phyloP scores from a whole-genome alignment of 2,113 vertebrate genomes.

The Regulus satrapa region DNA sequence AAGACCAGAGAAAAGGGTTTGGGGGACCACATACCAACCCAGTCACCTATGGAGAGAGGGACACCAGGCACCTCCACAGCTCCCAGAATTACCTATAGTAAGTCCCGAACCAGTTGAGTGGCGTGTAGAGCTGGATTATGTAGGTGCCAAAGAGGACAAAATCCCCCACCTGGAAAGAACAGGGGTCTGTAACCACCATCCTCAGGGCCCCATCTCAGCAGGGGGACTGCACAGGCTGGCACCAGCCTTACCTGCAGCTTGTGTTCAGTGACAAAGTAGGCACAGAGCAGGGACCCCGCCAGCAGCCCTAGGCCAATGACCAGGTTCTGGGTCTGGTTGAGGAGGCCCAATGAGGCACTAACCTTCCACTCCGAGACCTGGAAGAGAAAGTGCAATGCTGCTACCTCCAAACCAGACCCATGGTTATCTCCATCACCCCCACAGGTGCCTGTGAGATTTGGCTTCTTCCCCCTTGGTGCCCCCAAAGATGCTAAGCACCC shows the following conservation, averaged over 20 bases:
- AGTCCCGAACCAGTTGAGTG: slow-evolving; percentile 97
- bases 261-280: slow-evolving; percentile 88
- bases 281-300: slow-evolving; percentile 89
- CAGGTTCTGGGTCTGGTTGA: slow-evolving; percentile 95
- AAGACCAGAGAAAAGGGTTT: neutral
- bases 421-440: neutral
- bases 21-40: neutral
- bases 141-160: slow-evolving; percentile 95
- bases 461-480: neutral
- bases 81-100: slow-evolving; percentile 86
- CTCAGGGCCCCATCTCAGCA: neutral
- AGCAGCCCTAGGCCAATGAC: slow-evolving; percentile 88
- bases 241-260: slow-evolving; percentile 81
- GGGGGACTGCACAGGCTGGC: neutral
- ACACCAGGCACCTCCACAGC: neutral
- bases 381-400: neutral
- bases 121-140: slow-evolving; percentile 93
- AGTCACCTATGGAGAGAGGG: neutral
- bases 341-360: slow-evolving; percentile 85
- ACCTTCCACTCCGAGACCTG: slow-evolving; percentile 90
- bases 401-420: neutral
- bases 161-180: slow-evolving; percentile 84
- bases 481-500: neutral
- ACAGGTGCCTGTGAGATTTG: fast-evolving
- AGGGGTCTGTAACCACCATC: neutral